phyloP scores from a whole-genome alignment of 2,888 invertebrate species.

The Plagodis dolabraria region DNA sequence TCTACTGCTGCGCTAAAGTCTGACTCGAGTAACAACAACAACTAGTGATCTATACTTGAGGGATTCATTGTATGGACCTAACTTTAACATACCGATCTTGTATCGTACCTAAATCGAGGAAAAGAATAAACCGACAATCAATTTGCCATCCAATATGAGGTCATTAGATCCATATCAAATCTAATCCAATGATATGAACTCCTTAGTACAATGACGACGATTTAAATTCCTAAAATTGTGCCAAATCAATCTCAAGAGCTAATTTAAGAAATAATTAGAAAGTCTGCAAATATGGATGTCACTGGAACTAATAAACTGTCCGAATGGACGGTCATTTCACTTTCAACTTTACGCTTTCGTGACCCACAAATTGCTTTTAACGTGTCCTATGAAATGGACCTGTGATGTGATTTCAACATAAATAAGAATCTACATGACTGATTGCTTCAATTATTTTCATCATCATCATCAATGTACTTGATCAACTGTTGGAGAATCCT shows the following conservation, averaged over 20 bases:
- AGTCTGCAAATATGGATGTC: conserved; percentile 45
- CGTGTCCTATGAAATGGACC: conserved; percentile 8
- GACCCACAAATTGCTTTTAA: conserved; percentile 30
- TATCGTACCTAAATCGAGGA: not conserved
- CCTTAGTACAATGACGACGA: not conserved
- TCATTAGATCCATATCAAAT: not conserved
- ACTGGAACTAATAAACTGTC: conserved; percentile 56
- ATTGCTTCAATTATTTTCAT: too few species aligned
- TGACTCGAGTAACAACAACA: too few species aligned
- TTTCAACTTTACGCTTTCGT: conserved; percentile 63
- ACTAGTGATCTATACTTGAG: too few species aligned
- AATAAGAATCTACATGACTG: too few species aligned
- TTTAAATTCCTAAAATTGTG: not conserved
- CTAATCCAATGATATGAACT: not conserved
- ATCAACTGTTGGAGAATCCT: too few species aligned
- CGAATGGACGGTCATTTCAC: conserved; percentile 42
- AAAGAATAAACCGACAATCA: not conserved
- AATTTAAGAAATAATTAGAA: conserved; percentile 27
- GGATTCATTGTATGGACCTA: too few species aligned
- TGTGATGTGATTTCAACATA: too few species aligned
- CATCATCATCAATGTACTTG: too few species aligned
- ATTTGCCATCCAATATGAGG: not conserved
- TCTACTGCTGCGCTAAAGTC: too few species aligned
- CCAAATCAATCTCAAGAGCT: not conserved
- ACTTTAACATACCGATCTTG: not conserved